Percentiles rank a stretch among this genome's conserved stretches.
Evolutionary conservation across 23 tunicate genomes (phyloP).

Genomic region (Clavelina lepadiformis): DNA sequence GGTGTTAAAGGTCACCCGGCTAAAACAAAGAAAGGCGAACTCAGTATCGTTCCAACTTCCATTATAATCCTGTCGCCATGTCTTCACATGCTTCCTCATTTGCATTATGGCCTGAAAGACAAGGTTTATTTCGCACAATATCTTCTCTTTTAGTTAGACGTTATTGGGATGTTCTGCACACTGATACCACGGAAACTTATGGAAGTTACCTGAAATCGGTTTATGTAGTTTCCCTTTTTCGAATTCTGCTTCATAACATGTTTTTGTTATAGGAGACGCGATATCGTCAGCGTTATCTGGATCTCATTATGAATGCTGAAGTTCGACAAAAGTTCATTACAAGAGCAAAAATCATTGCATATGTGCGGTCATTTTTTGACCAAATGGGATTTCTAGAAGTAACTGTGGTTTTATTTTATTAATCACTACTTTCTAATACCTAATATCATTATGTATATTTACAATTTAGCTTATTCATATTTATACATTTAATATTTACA

Average conservation of each 20-base stretch:
- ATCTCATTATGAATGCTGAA: constrained; percentile 83
- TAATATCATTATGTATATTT: too few species aligned
- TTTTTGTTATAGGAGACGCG: constrained; percentile 71
- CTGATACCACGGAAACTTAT: background rate
- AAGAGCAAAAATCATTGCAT: constrained; percentile 87
- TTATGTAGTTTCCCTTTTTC: too few species aligned
- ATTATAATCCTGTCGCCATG: constrained; percentile 86
- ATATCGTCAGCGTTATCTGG: constrained; percentile 83
- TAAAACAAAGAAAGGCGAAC: constrained; percentile 92
- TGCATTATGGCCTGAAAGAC: constrained; percentile 87
- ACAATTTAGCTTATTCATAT: too few species aligned
- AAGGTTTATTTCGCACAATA: too few species aligned
- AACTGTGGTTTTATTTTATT: background rate
- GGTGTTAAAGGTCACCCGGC: constrained; percentile 93
- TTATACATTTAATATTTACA: too few species aligned
- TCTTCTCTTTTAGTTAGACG: background rate
- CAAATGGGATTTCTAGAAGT: constrained; percentile 91
- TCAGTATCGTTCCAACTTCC: constrained; percentile 75
- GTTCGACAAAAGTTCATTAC: constrained; percentile 89
- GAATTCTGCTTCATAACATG: too few species aligned
- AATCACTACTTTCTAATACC: too few species aligned
- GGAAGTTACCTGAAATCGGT: background rate
- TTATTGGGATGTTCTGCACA: background rate
- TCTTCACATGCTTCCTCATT: constrained; percentile 94
- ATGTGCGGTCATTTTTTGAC: constrained; percentile 78